Evolutionary conservation across 2,113 vertebrate genomes (phyloP).

Genomic region (Crotalus tigris): DNA sequence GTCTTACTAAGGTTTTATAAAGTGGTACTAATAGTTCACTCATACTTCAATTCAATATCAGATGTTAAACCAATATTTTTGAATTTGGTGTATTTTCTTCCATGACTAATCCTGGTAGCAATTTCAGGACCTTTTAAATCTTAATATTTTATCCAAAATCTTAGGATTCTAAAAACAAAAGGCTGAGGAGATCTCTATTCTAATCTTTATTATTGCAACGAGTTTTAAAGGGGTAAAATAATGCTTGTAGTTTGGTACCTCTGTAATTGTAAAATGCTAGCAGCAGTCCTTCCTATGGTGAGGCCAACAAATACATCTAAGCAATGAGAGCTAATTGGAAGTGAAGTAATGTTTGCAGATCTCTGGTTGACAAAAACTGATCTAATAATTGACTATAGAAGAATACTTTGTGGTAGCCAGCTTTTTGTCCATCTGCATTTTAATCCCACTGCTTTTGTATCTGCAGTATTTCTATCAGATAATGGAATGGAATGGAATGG

Average conservation of each 20-base stretch:
- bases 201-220: no score
- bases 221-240: no score
- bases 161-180: not conserved
- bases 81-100: not conserved
- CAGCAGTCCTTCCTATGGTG: not conserved
- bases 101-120: not conserved
- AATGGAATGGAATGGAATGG: no score
- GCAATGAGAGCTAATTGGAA: not conserved
- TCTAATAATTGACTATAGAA: not conserved
- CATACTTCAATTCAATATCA: no score
- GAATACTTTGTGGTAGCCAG: not conserved
- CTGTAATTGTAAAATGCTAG: not conserved
- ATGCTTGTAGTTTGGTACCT: no score
- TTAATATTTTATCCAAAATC: not conserved
- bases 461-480: not conserved
- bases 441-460: not conserved
- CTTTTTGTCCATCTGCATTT: not conserved
- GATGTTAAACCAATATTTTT: not conserved
- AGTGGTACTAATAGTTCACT: no score
- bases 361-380: not conserved
- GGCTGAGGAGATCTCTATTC: not conserved
- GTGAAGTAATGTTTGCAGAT: not conserved
- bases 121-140: not conserved
- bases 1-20: no score
- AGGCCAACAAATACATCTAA: not conserved